Evolutionary conservation across 2,888 invertebrate species (phyloP).

Genomic region (Seira ritae): DNA sequence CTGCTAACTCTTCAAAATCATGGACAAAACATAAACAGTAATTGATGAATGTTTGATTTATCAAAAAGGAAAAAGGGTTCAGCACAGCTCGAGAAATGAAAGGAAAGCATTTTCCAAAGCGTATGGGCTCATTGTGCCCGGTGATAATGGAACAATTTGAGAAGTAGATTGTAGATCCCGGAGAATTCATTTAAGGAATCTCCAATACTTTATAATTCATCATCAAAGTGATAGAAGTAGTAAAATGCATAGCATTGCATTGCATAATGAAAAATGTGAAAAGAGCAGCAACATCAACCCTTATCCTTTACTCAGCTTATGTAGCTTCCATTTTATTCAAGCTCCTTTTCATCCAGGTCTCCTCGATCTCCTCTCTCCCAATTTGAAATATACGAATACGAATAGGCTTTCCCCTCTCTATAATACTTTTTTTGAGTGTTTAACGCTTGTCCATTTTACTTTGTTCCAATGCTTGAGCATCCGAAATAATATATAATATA

Average conservation of each 20-base stretch:
- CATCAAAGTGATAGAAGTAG: conserved; percentile 17
- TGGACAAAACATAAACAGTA: background rate
- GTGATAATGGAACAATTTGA: conserved; percentile 9
- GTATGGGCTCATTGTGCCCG: background rate
- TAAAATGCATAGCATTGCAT: conserved; percentile 34
- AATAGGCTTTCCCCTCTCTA: conserved; percentile 36
- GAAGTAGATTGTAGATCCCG: background rate
- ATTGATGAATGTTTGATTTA: conserved; percentile 14
- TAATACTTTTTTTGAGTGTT: conserved; percentile 41
- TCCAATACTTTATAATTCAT: background rate
- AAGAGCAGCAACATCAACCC: conserved; percentile 28
- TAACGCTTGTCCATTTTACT: conserved; percentile 64
- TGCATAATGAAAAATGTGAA: conserved; percentile 37
- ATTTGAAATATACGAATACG: conserved; percentile 27
- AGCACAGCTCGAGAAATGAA: background rate
- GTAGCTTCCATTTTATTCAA: conserved; percentile 30
- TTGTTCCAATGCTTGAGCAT: conserved; percentile 48
- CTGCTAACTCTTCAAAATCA: background rate
- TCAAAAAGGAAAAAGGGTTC: conserved; percentile 6
- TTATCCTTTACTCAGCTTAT: background rate
- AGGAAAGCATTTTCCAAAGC: background rate
- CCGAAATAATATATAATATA: background rate
- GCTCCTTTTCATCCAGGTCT: conserved; percentile 47
- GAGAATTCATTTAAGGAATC: background rate
- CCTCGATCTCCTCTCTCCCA: background rate